Evolutionary conservation across 2,797 vertebrate species (phyloP), one percentile per base, ranked within the genome.

Genomic region (Chaetophractus vellerosus): DNA sequence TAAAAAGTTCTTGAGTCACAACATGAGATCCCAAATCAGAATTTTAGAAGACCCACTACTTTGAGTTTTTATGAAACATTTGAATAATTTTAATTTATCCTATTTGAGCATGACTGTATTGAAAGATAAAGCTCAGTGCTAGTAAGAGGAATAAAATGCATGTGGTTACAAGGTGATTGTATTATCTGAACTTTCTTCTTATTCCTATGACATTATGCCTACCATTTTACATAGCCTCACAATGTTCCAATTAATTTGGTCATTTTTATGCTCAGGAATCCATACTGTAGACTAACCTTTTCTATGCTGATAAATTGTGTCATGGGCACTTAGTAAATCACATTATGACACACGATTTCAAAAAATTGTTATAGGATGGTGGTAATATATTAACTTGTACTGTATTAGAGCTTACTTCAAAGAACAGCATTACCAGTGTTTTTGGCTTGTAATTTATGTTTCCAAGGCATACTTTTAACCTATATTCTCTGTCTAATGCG

Each of bases 211-310:
- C 15, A 75, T 84, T 64, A 66, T 66, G 16, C 19, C 18, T 79
- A 50, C 8, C 59, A 78, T 95, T 92, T 83, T 80, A 74, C 82
- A 86, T 21, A 41, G 38, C 24, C 19, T 89, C 10, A 69, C 11
- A 64, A 31, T 71, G 26, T 93, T 88, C 31, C 2, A 1, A 78
- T 89, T 84, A 93, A 86, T 88, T 87, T 61, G 66, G 48, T 50
- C 48, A 87, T 81, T 89, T 76, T 41, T 68, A 36, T 76, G 55
- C 81, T 96, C 57, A 88, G 11, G 15, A 90, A 95, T 85, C 45
- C 36, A 26, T 33, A 75, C 8, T 80, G 26, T 78, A 89, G 45
- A 72, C 14, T 81, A 93, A 92, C 48, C 12, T 90, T 88, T 55
- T 81, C 76, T 74, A 9, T 48, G 74, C 52, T 96, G n/a, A 95